These are phyloP conservation scores for Gymnopithys bicolor DNA, from an alignment of 2,797 vertebrate genomes.

Conservation along the genomic window DNA sequence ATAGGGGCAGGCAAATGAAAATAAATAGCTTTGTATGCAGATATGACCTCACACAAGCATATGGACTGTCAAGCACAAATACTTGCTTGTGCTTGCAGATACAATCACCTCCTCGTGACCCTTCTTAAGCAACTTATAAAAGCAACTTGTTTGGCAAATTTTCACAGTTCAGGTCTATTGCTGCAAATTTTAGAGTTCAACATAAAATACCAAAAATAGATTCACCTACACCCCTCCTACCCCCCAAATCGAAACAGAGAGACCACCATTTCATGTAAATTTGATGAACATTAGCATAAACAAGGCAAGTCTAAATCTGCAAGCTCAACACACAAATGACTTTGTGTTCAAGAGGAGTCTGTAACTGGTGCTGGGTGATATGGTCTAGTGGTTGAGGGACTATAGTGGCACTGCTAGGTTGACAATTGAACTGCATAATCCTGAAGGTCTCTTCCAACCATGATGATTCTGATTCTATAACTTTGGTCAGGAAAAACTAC, in stretches of 20 bases:
- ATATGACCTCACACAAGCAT: background rate
- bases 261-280: background rate
- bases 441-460: background rate
- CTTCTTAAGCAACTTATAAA: background rate
- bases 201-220: background rate
- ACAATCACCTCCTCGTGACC: background rate
- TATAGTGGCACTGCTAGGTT: background rate
- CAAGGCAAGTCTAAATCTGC: background rate
- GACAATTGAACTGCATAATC: background rate
- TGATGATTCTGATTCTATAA: background rate
- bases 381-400: background rate
- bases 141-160: background rate
- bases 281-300: background rate
- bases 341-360: background rate
- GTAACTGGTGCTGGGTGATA: background rate
- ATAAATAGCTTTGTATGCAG: background rate
- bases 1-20: background rate
- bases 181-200: background rate
- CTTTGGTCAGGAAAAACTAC: background rate
- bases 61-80: background rate
- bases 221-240: rapidly evolving
- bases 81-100: background rate
- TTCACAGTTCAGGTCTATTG: background rate
- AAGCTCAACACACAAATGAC: background rate
- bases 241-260: background rate